Evolutionary conservation across 2,888 invertebrate genomes (phyloP).

Genomic region (Drosophila paucipuncta): DNA sequence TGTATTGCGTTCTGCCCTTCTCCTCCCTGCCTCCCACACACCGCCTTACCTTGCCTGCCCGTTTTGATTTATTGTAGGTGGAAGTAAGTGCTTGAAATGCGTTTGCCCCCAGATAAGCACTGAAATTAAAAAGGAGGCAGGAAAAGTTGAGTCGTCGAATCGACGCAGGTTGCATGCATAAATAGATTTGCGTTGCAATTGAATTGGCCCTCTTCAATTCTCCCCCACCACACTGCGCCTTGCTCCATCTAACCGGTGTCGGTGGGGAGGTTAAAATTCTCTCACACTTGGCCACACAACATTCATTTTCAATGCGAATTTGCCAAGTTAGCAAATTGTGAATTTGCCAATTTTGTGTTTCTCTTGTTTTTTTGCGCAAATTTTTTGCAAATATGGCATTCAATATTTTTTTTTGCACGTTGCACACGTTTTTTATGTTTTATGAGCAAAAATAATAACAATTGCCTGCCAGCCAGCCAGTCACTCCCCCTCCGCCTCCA

Average conservation of each 20-base stretch:
- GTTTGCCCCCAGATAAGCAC: constrained; percentile 59
- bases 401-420: constrained; percentile 74
- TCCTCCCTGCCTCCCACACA: not conserved
- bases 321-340: constrained; percentile 60
- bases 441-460: constrained; percentile 75
- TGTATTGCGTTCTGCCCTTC: constrained; percentile 49
- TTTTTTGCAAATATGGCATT: constrained; percentile 74
- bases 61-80: constrained; percentile 72
- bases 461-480: constrained; percentile 39
- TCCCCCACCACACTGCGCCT: not conserved
- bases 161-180: constrained; percentile 70
- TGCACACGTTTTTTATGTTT: constrained; percentile 79
- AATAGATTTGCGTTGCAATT: constrained; percentile 58
- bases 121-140: constrained; percentile 21
- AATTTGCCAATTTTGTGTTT: constrained; percentile 51
- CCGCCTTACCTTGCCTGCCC: constrained; percentile 40
- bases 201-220: constrained; percentile 13
- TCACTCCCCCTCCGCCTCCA: not conserved
- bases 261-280: constrained; percentile 53
- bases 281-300: constrained; percentile 71
- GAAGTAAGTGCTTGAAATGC: constrained; percentile 75
- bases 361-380: constrained; percentile 53
- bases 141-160: constrained; percentile 6
- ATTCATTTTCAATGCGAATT: constrained; percentile 64
- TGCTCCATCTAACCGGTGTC: not conserved